Evolutionary conservation across 2,888 invertebrate species (phyloP).

Genomic region (Steromphala cineraria): DNA sequence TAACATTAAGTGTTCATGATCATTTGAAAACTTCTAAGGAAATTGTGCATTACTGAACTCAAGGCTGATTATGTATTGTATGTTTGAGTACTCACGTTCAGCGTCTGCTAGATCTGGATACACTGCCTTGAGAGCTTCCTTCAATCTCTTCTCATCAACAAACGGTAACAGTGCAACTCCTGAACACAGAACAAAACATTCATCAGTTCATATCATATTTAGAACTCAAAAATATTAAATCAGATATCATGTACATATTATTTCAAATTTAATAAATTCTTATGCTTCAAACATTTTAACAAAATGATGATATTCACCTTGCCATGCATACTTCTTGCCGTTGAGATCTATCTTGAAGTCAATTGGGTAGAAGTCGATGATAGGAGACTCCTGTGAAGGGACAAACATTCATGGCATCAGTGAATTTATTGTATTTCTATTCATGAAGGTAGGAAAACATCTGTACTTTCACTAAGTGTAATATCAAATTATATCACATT

Average conservation of each 20-base stretch:
- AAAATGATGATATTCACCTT: conserved; percentile 76
- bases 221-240: too few relatives aligned
- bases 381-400: conserved; percentile 85
- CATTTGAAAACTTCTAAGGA: too few relatives aligned
- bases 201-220: background rate
- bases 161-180: conserved; percentile 98
- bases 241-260: too few relatives aligned
- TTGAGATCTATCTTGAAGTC: conserved; percentile 98
- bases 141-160: conserved; percentile 90
- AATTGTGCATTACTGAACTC: too few relatives aligned
- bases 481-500: too few relatives aligned
- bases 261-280: too few relatives aligned
- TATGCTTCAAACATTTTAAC: too few relatives aligned
- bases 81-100: conserved; percentile 84
- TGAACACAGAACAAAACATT: conserved; percentile 35
- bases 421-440: background rate
- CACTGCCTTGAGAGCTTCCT: conserved; percentile 89
- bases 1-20: too few relatives aligned
- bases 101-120: conserved; percentile 87
- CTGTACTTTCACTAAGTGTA: too few relatives aligned
- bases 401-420: background rate
- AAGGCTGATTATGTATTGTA: background rate
- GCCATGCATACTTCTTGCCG: conserved; percentile 99
- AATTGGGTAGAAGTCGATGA: conserved; percentile 98
- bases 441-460: too few relatives aligned